Evolutionary conservation across 37 sponge, comb jelly and placozoan species (phyloP).

Genomic region (Diacarnus erythraeanus): DNA sequence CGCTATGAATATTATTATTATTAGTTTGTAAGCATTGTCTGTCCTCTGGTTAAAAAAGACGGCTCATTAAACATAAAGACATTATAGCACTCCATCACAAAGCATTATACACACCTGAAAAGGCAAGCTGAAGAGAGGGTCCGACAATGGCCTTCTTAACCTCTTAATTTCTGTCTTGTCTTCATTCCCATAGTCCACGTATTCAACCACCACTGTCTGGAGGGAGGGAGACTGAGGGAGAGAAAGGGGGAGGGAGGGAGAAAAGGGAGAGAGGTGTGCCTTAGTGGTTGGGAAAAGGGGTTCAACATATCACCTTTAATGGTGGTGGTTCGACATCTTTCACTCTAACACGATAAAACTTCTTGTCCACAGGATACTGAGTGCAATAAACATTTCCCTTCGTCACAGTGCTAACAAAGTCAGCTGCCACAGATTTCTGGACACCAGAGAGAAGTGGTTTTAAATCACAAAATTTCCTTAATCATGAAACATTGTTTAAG

Average conservation of each 20-base stretch:
- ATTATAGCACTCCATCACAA: not conserved
- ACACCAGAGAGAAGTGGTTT: not conserved
- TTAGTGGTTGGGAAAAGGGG: not conserved
- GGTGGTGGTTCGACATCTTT: not conserved
- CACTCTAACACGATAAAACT: conserved; percentile 45
- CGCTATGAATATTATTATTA: too few species aligned
- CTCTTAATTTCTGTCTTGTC: conserved; percentile 8
- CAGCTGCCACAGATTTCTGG: conserved; percentile 29
- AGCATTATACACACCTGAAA: conserved; percentile 26
- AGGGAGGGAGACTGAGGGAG: too few species aligned
- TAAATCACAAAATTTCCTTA: not conserved
- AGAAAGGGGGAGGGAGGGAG: too few species aligned
- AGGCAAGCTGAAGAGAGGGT: conserved; percentile 36
- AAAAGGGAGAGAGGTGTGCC: too few species aligned
- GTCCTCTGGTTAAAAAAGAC: not conserved
- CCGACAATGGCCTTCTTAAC: conserved; percentile 16
- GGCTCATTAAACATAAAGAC: not conserved
- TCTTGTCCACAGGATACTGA: conserved; percentile 16
- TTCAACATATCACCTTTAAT: not conserved
- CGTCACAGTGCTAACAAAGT: conserved; percentile 4
- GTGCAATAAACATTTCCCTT: conserved; percentile 34
- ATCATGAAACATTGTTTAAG: not conserved
- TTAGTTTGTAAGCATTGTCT: too few species aligned
- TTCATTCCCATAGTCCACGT: conserved; percentile 51
- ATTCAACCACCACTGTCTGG: too few species aligned